Evolutionary conservation across 2,888 invertebrate species (phyloP).

Genomic region (Caenorhabditis virilis): DNA sequence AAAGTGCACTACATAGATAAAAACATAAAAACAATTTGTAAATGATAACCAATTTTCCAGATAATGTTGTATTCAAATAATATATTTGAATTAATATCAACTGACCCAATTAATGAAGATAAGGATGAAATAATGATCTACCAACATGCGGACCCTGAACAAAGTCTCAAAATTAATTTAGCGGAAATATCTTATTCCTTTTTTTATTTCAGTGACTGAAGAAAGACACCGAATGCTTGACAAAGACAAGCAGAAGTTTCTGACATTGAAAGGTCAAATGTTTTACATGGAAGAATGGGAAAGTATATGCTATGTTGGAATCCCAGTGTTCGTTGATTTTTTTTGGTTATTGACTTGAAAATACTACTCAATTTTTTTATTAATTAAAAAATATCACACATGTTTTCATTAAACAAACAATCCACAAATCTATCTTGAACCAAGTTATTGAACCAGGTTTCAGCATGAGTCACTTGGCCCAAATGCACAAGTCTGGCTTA

Average conservation of each 20-base stretch:
- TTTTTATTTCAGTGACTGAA: constrained; percentile 70
- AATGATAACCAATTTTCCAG: constrained; percentile 70
- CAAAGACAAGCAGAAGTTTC: constrained; percentile 61
- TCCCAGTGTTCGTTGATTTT: constrained; percentile 74
- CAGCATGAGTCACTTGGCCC: constrained; percentile 87
- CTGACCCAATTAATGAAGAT: constrained; percentile 75
- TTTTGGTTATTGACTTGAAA: no score
- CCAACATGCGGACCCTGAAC: constrained; percentile 39
- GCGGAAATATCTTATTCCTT: not conserved
- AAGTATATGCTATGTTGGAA: constrained; percentile 93
- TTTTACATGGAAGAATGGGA: constrained; percentile 97
- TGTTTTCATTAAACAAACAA: not conserved
- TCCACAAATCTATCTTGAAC: no score
- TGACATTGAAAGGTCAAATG: constrained; percentile 92
- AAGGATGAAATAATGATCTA: constrained; percentile 41
- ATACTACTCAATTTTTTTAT: not conserved
- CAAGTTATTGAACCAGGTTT: no score
- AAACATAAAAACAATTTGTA: constrained; percentile 9
- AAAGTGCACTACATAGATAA: not conserved
- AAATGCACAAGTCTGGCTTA: constrained; percentile 87
- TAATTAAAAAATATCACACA: not conserved
- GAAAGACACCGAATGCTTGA: constrained; percentile 73
- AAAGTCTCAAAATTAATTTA: constrained; percentile 21
- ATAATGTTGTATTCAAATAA: constrained; percentile 93
- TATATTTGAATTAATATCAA: constrained; percentile 90